These are phyloP conservation scores for Stenchaetothrips biformis DNA, from an alignment of 2,888 invertebrate species.

Conservation along the genomic window DNA sequence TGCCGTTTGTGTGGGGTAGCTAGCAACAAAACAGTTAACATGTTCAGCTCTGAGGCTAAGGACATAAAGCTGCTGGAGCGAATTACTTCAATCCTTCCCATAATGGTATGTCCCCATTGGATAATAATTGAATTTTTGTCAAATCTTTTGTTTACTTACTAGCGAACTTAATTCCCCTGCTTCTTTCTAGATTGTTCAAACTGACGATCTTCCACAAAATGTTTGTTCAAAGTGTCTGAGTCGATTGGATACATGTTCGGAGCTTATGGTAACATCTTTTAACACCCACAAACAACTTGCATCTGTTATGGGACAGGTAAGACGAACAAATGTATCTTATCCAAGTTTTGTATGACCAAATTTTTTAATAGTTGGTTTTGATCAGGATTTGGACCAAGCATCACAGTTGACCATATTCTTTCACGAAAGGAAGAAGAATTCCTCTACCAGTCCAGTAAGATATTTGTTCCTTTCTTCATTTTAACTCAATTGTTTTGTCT, in stretches of 20 bases:
- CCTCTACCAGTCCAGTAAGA: background rate
- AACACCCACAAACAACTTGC: background rate
- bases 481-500: too few species aligned
- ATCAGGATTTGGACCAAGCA: background rate
- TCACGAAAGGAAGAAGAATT: background rate
- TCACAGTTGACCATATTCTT: background rate
- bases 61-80: background rate
- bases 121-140: background rate
- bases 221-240: background rate
- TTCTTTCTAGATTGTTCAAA: background rate
- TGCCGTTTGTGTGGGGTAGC: constrained; percentile 2
- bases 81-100: background rate
- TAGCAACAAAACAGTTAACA: background rate
- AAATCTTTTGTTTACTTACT: background rate
- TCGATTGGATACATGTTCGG: background rate
- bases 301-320: background rate
- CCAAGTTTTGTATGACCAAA: background rate
- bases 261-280: background rate
- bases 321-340: background rate
- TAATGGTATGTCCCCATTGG: background rate
- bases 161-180: too few species aligned
- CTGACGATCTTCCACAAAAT: constrained; percentile 3
- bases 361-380: background rate
- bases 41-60: background rate
- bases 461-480: background rate